Conservation (phyloP, 2,888 invertebrate species). For the Pyrochroa serraticornis region DNA sequence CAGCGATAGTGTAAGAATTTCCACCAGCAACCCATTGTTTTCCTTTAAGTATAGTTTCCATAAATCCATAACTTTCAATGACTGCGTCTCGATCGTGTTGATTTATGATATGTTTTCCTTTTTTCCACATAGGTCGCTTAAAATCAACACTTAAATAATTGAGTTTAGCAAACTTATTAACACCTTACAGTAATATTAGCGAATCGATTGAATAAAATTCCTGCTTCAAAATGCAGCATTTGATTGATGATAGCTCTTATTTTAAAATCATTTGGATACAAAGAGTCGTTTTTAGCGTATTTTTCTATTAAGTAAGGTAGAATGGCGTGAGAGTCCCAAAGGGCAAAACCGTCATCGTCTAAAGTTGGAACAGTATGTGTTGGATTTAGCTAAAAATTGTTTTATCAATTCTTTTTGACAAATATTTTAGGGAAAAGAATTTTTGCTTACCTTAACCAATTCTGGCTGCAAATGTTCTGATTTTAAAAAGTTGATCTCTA, state of each 20-base stretch:
- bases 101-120: constrained; percentile 32
- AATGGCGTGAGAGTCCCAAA: constrained; percentile 9
- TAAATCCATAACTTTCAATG: constrained; percentile 39
- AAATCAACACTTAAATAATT: background rate
- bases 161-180: too few species aligned
- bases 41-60: constrained; percentile 42
- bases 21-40: constrained; percentile 42
- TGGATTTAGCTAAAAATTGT: constrained; percentile 54
- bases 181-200: constrained; percentile 8
- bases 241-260: constrained; percentile 39
- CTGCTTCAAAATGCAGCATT: constrained; percentile 26
- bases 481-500: constrained; percentile 4
- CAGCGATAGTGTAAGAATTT: constrained; percentile 43
- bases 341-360: constrained; percentile 29
- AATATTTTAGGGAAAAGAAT: too few species aligned
- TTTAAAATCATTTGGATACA: constrained; percentile 45
- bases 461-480: constrained; percentile 7
- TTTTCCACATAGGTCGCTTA: background rate
- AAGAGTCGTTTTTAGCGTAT: constrained; percentile 39
- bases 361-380: constrained; percentile 50
- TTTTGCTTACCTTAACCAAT: too few species aligned
- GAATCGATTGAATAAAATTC: constrained; percentile 17
- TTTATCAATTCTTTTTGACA: too few species aligned
- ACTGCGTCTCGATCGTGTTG: constrained; percentile 52
- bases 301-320: background rate